A percentile compares a stretch with the other conserved stretches of the same genome.
Conservation (phyloP, 2,113 vertebrate genomes). For the Muntiacus muntjak region DNA sequence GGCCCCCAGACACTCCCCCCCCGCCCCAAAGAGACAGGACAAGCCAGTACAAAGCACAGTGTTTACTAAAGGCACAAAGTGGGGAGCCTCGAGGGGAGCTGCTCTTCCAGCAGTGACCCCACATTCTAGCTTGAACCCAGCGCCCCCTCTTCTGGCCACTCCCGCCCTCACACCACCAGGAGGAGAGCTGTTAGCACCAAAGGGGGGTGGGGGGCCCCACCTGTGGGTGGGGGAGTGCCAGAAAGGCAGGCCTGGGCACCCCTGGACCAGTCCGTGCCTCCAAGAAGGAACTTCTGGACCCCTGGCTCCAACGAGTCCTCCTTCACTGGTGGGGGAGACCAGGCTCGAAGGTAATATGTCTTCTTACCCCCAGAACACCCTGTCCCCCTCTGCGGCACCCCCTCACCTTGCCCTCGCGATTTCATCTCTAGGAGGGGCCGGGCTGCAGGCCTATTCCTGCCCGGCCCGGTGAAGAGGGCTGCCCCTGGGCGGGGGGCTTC, state of each 20-base stretch:
- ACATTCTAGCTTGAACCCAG: slow-evolving; percentile 8
- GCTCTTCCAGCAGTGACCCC: slow-evolving; percentile 26
- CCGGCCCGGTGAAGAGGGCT: neutral
- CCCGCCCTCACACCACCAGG: slow-evolving; percentile 52
- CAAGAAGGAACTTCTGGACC: neutral
- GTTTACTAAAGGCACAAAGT: slow-evolving; percentile 75
- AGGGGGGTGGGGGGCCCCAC: slow-evolving; percentile 23
- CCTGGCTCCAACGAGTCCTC: neutral
- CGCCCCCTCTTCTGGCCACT: slow-evolving; percentile 27
- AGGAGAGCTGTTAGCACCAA: slow-evolving; percentile 75
- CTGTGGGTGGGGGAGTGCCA: slow-evolving; percentile 26
- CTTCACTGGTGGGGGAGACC: neutral
- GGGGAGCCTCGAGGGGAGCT: slow-evolving; percentile 41
- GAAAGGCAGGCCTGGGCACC: slow-evolving; percentile 21
- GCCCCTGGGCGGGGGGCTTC: neutral
- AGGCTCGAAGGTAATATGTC: neutral
- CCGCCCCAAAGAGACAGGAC: slow-evolving; percentile 46
- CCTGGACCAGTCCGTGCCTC: neutral
- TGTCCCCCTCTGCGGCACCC: neutral
- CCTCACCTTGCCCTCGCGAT: neutral
- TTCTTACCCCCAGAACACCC: neutral
- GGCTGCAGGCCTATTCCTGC: neutral
- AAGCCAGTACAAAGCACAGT: slow-evolving; percentile 72
- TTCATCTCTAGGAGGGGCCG: neutral
- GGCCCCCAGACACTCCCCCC: neutral